Percentiles rank a stretch among this genome's conserved stretches.
Conservation (phyloP, 2,113 vertebrate genomes). For the Alethe castanea region DNA sequence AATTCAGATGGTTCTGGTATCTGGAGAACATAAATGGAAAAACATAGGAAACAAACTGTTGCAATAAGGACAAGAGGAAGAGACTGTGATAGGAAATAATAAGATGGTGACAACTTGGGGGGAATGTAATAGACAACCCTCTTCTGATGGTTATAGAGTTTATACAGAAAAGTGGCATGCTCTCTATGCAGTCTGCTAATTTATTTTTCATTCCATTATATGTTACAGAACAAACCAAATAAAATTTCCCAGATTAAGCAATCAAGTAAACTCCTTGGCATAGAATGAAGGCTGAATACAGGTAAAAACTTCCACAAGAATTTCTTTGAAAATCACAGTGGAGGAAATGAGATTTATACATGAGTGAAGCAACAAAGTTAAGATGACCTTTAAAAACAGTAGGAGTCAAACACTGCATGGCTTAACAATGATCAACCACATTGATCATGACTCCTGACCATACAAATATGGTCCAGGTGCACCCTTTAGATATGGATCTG, state of each 20-base stretch:
- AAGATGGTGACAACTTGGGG: neutral
- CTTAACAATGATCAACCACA: neutral
- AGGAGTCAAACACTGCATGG: neutral
- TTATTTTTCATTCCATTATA: neutral
- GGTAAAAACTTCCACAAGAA: neutral
- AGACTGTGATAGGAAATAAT: neutral
- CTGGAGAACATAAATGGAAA: neutral
- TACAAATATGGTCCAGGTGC: neutral
- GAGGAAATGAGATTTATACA: neutral
- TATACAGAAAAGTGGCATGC: neutral
- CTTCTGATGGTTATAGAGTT: neutral
- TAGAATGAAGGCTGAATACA: neutral
- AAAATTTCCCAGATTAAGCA: neutral
- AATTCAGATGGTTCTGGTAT: neutral
- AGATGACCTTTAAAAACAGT: neutral
- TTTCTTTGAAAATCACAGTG: neutral
- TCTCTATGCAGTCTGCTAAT: neutral
- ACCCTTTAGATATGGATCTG: neutral
- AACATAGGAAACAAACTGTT: neutral
- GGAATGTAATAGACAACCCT: neutral
- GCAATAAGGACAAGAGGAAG: neutral
- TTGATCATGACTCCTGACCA: neutral
- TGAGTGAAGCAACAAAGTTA: neutral
- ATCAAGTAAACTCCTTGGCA: neutral
- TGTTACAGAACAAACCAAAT: neutral